Conservation (phyloP, 2,113 vertebrate species). For the Willisornis vidua region DNA sequence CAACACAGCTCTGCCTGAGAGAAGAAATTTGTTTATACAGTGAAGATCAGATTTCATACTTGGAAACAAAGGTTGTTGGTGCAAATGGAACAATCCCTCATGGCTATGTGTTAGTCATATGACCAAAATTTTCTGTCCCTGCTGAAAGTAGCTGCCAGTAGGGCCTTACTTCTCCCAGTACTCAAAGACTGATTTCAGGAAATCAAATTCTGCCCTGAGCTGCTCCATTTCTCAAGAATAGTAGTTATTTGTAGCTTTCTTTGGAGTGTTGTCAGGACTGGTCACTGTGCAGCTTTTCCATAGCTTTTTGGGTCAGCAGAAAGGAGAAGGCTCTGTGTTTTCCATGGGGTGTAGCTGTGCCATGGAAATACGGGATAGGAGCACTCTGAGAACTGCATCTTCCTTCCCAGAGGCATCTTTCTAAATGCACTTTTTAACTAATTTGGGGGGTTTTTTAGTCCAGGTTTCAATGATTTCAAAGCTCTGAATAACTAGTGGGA, state of each 20-base stretch:
- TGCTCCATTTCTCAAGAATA: background rate
- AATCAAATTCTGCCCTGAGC: background rate
- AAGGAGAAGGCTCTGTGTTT: background rate
- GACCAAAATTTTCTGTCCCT: background rate
- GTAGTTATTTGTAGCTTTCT: background rate
- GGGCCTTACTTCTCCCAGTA: background rate
- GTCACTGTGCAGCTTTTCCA: background rate
- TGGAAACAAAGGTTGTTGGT: background rate
- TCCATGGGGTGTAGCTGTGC: accelerated
- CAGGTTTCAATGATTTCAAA: background rate
- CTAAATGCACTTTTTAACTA: background rate
- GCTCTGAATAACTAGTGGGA: background rate
- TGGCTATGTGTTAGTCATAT: background rate
- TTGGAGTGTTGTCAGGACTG: background rate
- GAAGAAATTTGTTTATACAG: background rate
- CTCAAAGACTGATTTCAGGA: background rate
- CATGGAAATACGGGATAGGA: background rate
- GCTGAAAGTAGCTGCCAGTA: background rate
- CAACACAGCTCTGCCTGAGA: background rate
- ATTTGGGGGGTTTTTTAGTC: background rate
- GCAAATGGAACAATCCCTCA: background rate
- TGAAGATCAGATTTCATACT: background rate
- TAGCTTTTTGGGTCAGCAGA: background rate
- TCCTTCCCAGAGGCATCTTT: background rate
- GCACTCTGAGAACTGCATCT: background rate